phyloP scores from a whole-genome alignment of 2,113 vertebrate genomes.

The Notothenia coriiceps region DNA sequence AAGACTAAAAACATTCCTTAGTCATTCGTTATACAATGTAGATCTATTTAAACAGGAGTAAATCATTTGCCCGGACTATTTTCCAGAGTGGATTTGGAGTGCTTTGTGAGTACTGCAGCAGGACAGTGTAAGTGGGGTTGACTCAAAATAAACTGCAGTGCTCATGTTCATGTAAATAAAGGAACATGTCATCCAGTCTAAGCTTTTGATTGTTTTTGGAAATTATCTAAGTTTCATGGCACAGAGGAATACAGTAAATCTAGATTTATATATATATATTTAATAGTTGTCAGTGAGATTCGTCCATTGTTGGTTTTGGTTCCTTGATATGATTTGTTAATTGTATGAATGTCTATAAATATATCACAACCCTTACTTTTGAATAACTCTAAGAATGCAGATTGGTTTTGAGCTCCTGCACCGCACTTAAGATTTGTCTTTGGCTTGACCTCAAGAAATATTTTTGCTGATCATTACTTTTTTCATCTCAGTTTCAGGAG shows the following conservation, averaged over 20 bases:
- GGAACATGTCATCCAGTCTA: too few relatives aligned
- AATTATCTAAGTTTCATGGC: too few relatives aligned
- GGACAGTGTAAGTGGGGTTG: too few relatives aligned
- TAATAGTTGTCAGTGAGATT: background rate
- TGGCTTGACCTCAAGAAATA: background rate
- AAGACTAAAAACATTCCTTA: too few relatives aligned
- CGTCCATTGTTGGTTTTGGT: too few relatives aligned
- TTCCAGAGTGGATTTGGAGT: background rate
- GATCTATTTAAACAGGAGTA: too few relatives aligned
- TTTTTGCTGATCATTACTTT: conserved; percentile 4
- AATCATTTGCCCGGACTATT: background rate
- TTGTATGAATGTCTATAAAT: background rate
- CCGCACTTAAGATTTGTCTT: background rate
- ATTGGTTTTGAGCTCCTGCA: background rate
- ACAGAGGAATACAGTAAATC: background rate
- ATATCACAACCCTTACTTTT: background rate
- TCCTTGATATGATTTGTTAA: background rate
- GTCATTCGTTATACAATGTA: background rate
- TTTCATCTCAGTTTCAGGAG: conserved; percentile 1
- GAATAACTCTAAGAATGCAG: background rate
- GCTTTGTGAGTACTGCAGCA: background rate
- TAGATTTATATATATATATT: background rate
- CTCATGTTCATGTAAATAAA: background rate
- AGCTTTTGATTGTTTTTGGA: too few relatives aligned
- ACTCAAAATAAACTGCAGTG: background rate